Evolutionary conservation across 2,797 vertebrate species (phyloP).

Genomic region (Melanotaenia parkinsoni): DNA sequence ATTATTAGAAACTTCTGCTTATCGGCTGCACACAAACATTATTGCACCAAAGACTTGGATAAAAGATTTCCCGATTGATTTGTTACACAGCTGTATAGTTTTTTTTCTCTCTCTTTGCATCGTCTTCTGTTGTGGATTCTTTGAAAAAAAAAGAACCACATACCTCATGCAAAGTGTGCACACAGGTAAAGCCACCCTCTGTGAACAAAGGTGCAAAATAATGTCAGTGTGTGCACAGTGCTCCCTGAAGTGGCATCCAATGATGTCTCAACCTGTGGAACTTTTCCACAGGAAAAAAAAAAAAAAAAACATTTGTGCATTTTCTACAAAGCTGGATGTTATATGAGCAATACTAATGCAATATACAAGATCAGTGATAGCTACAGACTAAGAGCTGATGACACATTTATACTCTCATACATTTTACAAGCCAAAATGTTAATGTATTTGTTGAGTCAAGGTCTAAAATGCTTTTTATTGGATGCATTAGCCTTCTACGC

Average conservation of each 20-base stretch:
- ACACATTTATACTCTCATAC: background rate
- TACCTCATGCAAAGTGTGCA: constrained; percentile 11
- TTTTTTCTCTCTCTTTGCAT: background rate
- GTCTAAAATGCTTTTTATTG: constrained; percentile 19
- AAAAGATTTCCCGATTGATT: constrained; percentile 10
- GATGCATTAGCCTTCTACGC: background rate
- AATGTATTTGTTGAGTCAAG: constrained; percentile 24
- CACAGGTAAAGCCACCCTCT: constrained; percentile 22
- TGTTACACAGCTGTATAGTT: background rate
- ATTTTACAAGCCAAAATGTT: constrained; percentile 11
- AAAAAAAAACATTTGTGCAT: background rate
- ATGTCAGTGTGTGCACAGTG: background rate
- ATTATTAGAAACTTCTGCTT: constrained; percentile 1
- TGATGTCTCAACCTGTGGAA: background rate
- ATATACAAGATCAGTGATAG: background rate
- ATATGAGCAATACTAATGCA: background rate
- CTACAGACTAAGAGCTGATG: background rate
- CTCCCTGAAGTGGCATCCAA: constrained; percentile 10
- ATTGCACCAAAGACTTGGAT: background rate
- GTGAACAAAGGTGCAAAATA: constrained; percentile 14
- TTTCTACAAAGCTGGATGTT: constrained; percentile 5
- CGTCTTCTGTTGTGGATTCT: constrained; percentile 8
- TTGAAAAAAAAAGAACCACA: constrained; percentile 9
- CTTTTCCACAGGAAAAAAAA: constrained; percentile 9
- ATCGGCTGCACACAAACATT: background rate